Percentiles rank a stretch among this genome's conserved stretches.
Conservation (phyloP, 2,113 vertebrate genomes). For the Noctilio leporinus region DNA sequence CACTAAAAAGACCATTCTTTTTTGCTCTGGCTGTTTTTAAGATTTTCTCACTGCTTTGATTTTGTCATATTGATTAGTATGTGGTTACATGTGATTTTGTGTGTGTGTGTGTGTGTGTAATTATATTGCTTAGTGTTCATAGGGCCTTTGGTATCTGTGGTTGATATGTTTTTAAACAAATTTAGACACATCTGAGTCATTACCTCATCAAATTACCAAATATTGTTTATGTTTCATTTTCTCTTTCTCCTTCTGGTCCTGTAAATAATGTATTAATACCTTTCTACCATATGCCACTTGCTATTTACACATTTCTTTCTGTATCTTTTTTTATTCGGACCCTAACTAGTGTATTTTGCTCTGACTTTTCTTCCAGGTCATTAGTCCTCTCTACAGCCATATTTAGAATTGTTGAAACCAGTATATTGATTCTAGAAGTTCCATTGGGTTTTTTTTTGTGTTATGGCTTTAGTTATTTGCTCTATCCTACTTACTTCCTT, state of each 20-base stretch:
- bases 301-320: neutral
- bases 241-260: neutral
- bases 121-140: neutral
- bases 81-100: neutral
- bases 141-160: neutral
- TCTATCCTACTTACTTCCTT: neutral
- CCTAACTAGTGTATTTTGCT: neutral
- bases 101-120: neutral
- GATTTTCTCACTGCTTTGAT: neutral
- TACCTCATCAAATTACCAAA: neutral
- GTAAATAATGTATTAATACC: neutral
- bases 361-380: neutral
- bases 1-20: neutral
- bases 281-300: neutral
- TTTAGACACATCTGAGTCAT: neutral
- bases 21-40: neutral
- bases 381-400: neutral
- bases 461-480: neutral
- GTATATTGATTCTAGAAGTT: neutral
- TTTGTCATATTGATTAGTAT: neutral
- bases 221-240: neutral
- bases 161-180: neutral
- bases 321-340: neutral
- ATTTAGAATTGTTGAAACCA: neutral
- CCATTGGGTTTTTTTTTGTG: neutral